Evolutionary conservation across 2,797 vertebrate genomes (phyloP), one percentile per base, ranked within the genome.

Genomic region (Danio jaintianensis): DNA sequence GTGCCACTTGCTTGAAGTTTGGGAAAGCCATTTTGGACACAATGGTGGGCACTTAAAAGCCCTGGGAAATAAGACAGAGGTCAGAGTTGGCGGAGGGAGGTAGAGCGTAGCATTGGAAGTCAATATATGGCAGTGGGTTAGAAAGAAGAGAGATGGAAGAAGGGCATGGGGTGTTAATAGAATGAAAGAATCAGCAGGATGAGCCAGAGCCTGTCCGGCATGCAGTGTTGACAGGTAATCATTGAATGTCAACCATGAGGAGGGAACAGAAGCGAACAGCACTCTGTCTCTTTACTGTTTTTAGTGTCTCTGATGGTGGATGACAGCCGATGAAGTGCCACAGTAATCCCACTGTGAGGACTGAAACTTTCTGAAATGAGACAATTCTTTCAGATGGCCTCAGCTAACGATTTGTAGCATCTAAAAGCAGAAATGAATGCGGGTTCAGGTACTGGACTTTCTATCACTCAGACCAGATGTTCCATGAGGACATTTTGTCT

Each of bases 171-270:
- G 81, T 79, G 87, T 86, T 92, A 90, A 92, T 91, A 88, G 88
- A 90, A 90, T 89, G 79, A 66, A 80, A 82, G 83, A 87, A 90
- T 87, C 84, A 81, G 86, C 45, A 78, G 87, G 85, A 87, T 86
- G 85, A 89, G 88, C 76, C 85, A 66, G 29, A 29, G 83, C 74
- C 66, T 83, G 83, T 67, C 47, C 69, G 43, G 80, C 53, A 61
- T 81, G 64, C 40, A 83, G 81, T 84, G 86, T 70, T 90, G 89
- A 89, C 84, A 90, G 87, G 87, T 87, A 89, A 89, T 93, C 87
- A 90, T 62, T 86, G 87, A 82, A 87, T 88, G 83, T 88, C 86
- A 86, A 75, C 42, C 72, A 59, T 79, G 75, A 88, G 85, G 53
- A 86, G 83, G 85, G 82, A 88, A 75, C 12, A 69, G 18, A 47